Conservation (phyloP, 2,888 invertebrate genomes). For the Euclidia mi region DNA sequence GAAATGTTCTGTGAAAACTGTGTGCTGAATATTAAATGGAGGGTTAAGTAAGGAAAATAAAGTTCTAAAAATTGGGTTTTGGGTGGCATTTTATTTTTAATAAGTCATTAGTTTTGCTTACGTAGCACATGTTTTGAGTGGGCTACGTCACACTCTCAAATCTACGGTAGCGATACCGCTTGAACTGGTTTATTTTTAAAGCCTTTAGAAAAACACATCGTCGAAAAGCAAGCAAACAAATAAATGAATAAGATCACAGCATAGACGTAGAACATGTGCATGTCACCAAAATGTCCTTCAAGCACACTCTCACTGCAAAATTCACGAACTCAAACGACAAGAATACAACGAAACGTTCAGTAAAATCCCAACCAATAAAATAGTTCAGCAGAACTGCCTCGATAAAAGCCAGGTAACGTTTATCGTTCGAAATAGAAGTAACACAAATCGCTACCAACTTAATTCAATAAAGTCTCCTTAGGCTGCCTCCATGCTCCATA, state of each 20-base stretch:
- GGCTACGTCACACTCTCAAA: too few relatives aligned
- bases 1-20: slow-evolving; percentile 12
- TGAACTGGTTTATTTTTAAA: too few relatives aligned
- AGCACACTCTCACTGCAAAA: not conserved
- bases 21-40: slow-evolving; percentile 18
- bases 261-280: too few relatives aligned
- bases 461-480: slow-evolving; percentile 59
- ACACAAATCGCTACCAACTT: slow-evolving; percentile 40
- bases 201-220: too few relatives aligned
- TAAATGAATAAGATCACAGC: too few relatives aligned
- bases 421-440: slow-evolving; percentile 22
- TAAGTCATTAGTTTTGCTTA: too few relatives aligned
- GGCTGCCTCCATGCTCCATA: slow-evolving; percentile 27
- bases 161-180: too few relatives aligned
- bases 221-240: too few relatives aligned
- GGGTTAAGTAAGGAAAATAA: not conserved
- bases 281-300: not conserved
- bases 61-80: too few relatives aligned
- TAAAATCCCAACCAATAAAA: not conserved
- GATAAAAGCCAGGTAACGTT: slow-evolving; percentile 10
- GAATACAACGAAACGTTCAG: not conserved
- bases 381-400: not conserved
- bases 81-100: too few relatives aligned
- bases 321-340: not conserved
- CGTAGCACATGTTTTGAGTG: too few relatives aligned